Base-by-base conservation (phyloP, 2,797 vertebrate species). In the Sphaeramia orbicularis region DNA sequence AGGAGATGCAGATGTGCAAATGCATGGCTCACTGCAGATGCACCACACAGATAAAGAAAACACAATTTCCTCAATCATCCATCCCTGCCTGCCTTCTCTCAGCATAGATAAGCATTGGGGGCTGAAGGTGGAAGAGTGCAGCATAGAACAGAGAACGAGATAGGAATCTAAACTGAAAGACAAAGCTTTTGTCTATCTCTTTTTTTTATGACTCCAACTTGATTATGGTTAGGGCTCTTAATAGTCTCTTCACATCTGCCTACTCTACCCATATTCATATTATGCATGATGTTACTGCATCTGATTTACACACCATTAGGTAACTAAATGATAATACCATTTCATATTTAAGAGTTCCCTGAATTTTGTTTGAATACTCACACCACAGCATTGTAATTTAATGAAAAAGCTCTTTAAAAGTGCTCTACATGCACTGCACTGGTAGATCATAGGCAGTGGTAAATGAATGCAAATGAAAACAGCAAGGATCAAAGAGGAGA, bases 21-120 rank as follows among this genome's bases (percentile, higher is more conserved):
- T 7, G 58, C 62, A 15, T n/a, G 40, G 66, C 59, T 80, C 42
- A 37, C 52, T 78, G 69, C 59, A 47, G 53, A 40, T 64, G 65
- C 62, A 60, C 50, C 44, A 32, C 54, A 12, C 49, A 3, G 37
- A 87, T 73, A 85, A 75, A 78, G 64, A 78, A 65, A 72, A 84
- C 78, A 83, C 67, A 56, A 89, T 92, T 85, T 89, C 84, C 76
- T 80, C 71, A 27, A 74, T 69, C 71, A 86, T 89, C 76, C 81
- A 76, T 91, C 76, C 57, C 52, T 37, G 80, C 50, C 71, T 72
- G 67, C 51, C 75, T 78, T 62, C 44, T 60, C 52, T 67, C 18
- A 62, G 64, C 65, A 15, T 0, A 80, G 77, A 81, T 85, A 81
- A 86, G 73, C 58, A 15, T 35, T 16, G 73, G 54, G 50, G 43